Percentiles rank a stretch among this genome's conserved stretches.
Conservation (phyloP, 92 coral and sea anemone genomes). For the Porites lobata region DNA sequence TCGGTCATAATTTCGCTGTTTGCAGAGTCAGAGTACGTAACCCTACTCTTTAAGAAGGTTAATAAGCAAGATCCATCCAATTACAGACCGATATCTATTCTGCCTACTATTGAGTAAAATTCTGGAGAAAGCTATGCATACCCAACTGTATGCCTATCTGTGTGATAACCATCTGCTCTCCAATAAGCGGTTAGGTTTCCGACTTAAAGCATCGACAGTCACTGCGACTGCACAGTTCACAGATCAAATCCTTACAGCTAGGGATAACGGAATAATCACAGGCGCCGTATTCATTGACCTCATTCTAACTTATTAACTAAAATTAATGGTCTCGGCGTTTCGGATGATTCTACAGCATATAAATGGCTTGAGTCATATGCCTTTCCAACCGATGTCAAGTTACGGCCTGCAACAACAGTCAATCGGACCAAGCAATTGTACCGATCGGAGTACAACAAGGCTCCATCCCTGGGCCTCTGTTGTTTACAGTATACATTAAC, state of each 20-base stretch:
- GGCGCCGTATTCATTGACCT: not conserved
- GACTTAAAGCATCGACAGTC: conserved; percentile 40
- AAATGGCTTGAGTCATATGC: too few species aligned
- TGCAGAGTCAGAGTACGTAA: not conserved
- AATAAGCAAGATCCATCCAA: conserved; percentile 41
- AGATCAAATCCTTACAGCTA: not conserved
- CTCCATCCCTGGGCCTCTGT: too few species aligned
- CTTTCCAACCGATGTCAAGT: too few species aligned
- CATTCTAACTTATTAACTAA: too few species aligned
- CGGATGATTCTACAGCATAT: too few species aligned
- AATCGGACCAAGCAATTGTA: too few species aligned
- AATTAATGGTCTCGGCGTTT: too few species aligned
- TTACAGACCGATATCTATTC: conserved; percentile 33
- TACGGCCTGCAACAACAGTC: too few species aligned
- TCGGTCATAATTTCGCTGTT: too few species aligned
- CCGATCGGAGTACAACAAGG: too few species aligned
- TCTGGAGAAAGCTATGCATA: not conserved
- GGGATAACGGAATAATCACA: not conserved
- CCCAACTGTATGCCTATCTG: conserved; percentile 12
- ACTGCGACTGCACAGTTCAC: conserved; percentile 41
- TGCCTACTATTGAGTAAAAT: conserved; percentile 2
- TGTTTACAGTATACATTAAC: too few species aligned
- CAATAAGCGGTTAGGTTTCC: conserved; percentile 40
- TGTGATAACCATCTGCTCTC: conserved; percentile 17
- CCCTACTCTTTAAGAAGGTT: conserved; percentile 23